Conservation (phyloP, 2,888 invertebrate species). For the Xylophagus ater region DNA sequence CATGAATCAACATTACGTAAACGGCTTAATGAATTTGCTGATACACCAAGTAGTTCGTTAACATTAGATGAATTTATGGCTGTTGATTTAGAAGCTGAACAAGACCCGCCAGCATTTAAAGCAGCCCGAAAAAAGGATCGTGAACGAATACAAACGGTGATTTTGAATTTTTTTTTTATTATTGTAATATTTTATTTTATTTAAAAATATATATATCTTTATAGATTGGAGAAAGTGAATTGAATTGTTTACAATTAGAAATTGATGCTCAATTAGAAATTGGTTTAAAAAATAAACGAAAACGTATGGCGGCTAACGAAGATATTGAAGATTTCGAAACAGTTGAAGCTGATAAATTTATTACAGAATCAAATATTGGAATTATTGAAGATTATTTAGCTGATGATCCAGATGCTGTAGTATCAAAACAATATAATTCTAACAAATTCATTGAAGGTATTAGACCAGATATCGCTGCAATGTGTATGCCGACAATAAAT, state of each 20-base stretch:
- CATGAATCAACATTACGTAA: conserved; percentile 88
- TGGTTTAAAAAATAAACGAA: conserved; percentile 40
- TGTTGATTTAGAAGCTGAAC: conserved; percentile 91
- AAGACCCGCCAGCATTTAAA: conserved; percentile 89
- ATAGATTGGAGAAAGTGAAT: conserved; percentile 47
- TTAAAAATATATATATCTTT: conserved; percentile 1
- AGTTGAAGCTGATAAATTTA: conserved; percentile 39
- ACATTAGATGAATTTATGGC: conserved; percentile 96
- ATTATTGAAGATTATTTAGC: conserved; percentile 38
- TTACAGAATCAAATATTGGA: conserved; percentile 40
- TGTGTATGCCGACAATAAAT: conserved; percentile 67
- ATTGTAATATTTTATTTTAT: conserved; percentile 1
- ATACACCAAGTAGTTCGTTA: conserved; percentile 88
- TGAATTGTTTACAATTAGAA: conserved; percentile 71
- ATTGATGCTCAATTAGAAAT: conserved; percentile 74
- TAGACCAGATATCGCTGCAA: conserved; percentile 65
- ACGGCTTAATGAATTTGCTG: conserved; percentile 86
- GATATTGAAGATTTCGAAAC: conserved; percentile 29
- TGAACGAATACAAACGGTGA: conserved; percentile 66
- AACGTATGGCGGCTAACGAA: conserved; percentile 21
- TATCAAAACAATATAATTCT: conserved; percentile 14
- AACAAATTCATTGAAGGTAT: conserved; percentile 27
- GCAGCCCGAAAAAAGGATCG: conserved; percentile 81
- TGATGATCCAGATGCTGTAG: conserved; percentile 23
- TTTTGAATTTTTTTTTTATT: conserved; percentile 1